phyloP scores from a whole-genome alignment of 1,140 invertebrate genomes.

The Brachionus plicatilis region DNA sequence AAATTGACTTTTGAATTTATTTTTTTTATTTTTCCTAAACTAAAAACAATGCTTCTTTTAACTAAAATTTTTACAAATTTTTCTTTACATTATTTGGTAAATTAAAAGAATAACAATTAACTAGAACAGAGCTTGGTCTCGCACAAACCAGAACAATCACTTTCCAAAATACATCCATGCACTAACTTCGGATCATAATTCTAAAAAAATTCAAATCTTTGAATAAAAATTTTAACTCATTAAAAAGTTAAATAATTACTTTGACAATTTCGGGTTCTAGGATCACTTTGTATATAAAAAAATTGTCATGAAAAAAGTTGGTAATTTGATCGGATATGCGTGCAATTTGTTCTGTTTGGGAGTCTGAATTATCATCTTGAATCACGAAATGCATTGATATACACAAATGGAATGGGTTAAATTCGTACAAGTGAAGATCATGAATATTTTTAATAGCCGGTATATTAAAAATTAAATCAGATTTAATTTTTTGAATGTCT shows the following conservation, averaged over 20 bases:
- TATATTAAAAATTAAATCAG: neutral
- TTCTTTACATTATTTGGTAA: constrained; percentile 9
- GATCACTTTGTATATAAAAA: neutral
- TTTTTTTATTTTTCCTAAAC: neutral
- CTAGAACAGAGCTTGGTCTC: neutral
- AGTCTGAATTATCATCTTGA: neutral
- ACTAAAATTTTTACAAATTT: neutral
- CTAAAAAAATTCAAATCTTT: neutral
- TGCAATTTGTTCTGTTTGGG: neutral
- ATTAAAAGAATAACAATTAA: neutral
- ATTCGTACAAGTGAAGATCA: neutral
- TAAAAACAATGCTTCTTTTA: neutral
- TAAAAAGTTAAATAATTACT: neutral
- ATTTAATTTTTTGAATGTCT: neutral
- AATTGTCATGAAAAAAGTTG: neutral
- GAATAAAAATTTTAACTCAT: neutral
- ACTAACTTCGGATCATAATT: neutral
- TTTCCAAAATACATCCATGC: neutral
- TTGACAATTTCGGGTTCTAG: constrained; percentile 1
- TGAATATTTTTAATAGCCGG: neutral
- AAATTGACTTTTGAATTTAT: neutral
- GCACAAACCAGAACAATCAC: neutral
- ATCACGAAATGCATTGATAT: constrained; percentile 13
- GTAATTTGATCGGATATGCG: neutral
- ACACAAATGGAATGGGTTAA: constrained; percentile 27